Evolutionary conservation across 2,797 vertebrate species (phyloP), one percentile per base, ranked within the genome.

Genomic region (Karalla daura): DNA sequence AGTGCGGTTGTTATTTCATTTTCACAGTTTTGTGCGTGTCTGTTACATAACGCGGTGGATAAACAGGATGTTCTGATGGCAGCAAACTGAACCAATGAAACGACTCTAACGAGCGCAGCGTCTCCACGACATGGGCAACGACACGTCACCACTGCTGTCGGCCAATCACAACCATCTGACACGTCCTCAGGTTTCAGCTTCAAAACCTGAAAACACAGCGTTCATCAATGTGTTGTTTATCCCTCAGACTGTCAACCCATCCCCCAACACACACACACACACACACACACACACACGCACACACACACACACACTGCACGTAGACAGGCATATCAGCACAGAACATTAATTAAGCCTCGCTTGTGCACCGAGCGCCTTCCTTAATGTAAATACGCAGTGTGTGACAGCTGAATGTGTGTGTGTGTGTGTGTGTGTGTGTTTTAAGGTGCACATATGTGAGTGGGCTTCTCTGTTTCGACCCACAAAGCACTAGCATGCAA

Each of bases 331-430:
- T 5, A 25, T 39, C 49, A 28, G 18, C 62, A n/a, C 4, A 52
- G 37, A 69, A 14, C 73, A 49, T 70, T 83, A 74, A 84, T 79
- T 80, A 74, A 64, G 23, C 18, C 1, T 27, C 41, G 52, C 53
- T 12, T 45, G 55, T 56, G 60, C 32, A 23, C 39, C 2, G 40
- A 27, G 7, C 5, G 41, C 7, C 10, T 45, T 12, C 36, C 44
- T 53, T 32, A 36, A 59, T 65, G 72, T 81, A 70, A 71, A 72
- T 40, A 74, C 8, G 24, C 58, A n/a, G 50, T 25, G 71, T 21
- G 70, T 56, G 61, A 35, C 25, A 49, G 40, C 23, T 18, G n/a
- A n/a, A n/a, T 18, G 5, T 64, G 7, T 6, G 25, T 23, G 45
- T 17, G 47, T 5, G 46, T 39, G 49, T 40, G 9, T 47, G 63